Percentiles rank a stretch among this genome's conserved stretches.
These are phyloP conservation scores for Alcedo quadribrachys DNA, from an alignment of 2,797 vertebrate genomes.

Conservation along the genomic window DNA sequence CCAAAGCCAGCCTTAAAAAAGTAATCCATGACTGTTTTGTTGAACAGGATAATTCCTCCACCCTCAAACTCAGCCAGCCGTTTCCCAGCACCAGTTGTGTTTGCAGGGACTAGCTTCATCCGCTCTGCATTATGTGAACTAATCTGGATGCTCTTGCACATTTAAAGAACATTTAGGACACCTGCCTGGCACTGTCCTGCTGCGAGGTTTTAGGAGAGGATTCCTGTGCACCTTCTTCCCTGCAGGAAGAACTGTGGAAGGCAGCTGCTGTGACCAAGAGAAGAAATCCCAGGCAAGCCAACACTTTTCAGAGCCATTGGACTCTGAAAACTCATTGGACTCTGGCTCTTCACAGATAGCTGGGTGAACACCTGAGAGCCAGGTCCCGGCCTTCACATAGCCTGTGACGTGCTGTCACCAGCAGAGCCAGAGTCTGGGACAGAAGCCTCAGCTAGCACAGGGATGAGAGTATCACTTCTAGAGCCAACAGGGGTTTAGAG, in stretches of 20 bases:
- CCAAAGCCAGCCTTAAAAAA: not conserved
- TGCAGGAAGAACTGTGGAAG: not conserved
- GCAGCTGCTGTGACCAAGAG: not conserved
- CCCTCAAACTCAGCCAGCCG: not conserved
- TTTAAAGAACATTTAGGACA: not conserved
- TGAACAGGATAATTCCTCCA: not conserved
- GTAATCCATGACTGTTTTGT: not conserved
- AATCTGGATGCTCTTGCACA: not conserved
- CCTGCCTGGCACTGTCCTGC: fast-evolving
- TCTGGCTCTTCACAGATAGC: not conserved
- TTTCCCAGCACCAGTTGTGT: not conserved
- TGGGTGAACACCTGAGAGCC: not conserved
- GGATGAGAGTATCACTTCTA: fast-evolving
- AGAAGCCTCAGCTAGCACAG: not conserved
- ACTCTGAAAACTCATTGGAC: not conserved
- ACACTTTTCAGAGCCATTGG: not conserved
- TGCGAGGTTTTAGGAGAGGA: not conserved
- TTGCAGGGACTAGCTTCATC: not conserved
- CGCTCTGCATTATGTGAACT: fast-evolving
- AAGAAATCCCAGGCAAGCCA: not conserved
- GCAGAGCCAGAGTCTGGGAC: not conserved
- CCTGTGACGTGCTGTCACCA: not conserved
- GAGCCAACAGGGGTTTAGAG: not conserved
- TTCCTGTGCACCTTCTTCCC: not conserved
- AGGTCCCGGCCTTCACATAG: not conserved